These are phyloP conservation scores for Lamellibrachia satsuma DNA, from an alignment of 2,888 invertebrate species.

Conservation along the genomic window DNA sequence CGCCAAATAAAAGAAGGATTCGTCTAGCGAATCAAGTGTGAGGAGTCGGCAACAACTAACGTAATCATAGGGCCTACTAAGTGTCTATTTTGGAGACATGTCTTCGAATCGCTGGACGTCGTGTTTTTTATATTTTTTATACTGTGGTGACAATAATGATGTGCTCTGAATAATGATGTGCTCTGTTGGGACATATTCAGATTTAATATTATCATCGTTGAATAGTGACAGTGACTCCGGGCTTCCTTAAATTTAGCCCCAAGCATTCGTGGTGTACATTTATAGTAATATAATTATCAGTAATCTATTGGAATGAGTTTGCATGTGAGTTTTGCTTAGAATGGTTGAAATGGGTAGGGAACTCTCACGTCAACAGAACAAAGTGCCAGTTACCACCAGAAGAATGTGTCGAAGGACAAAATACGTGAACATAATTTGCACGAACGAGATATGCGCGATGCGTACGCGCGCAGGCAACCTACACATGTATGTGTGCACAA, in stretches of 20 bases:
- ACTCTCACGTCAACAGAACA: too few relatives aligned
- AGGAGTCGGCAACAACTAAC: neutral
- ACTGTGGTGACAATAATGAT: neutral
- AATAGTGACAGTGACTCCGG: neutral
- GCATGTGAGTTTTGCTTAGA: neutral
- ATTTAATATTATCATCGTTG: neutral
- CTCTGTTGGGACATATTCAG: neutral
- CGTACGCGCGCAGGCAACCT: too few relatives aligned
- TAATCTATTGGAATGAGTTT: neutral
- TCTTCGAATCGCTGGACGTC: too few relatives aligned
- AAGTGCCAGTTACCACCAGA: too few relatives aligned
- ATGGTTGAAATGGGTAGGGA: neutral
- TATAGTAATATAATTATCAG: neutral
- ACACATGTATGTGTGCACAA: too few relatives aligned
- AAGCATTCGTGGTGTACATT: neutral
- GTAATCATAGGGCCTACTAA: neutral
- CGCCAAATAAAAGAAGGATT: neutral
- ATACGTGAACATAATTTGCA: too few relatives aligned
- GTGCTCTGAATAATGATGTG: neutral
- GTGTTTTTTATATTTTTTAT: neutral
- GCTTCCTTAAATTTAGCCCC: neutral
- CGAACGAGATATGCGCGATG: too few relatives aligned
- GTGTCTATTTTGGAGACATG: neutral
- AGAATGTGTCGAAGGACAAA: too few relatives aligned
- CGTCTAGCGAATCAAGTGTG: neutral